phyloP scores from a whole-genome alignment of 2,888 invertebrate genomes.

The Scaptomyza tumidula region DNA sequence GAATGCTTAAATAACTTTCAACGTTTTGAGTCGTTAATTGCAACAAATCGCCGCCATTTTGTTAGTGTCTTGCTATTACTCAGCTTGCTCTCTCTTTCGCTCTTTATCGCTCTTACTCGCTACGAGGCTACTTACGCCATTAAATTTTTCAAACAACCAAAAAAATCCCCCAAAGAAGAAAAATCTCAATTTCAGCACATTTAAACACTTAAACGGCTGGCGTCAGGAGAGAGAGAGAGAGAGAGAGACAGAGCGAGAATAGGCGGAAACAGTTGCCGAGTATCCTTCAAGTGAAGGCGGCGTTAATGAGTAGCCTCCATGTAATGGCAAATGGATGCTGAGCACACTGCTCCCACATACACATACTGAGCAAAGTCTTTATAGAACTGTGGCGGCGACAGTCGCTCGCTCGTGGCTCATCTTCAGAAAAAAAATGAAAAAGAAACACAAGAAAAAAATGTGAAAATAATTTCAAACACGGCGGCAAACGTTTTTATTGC shows the following conservation, averaged over 20 bases:
- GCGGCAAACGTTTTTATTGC: conserved; percentile 61
- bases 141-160: conserved; percentile 55
- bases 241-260: not conserved
- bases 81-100: conserved; percentile 15
- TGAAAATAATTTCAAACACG: conserved; percentile 62
- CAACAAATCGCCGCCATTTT: conserved; percentile 75
- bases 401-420: conserved; percentile 26
- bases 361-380: conserved; percentile 3
- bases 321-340: conserved; percentile 40
- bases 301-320: conserved; percentile 67
- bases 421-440: conserved; percentile 21
- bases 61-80: conserved; percentile 62
- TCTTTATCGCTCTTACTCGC: not conserved
- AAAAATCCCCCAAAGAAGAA: conserved; percentile 10
- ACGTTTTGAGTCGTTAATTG: conserved; percentile 62
- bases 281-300: conserved; percentile 65
- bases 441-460: conserved; percentile 18
- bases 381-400: conserved; percentile 18
- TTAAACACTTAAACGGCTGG: conserved; percentile 46
- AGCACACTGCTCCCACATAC: conserved; percentile 3
- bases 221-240: conserved; percentile 12
- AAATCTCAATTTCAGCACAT: conserved; percentile 42
- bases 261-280: conserved; percentile 61
- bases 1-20: conserved; percentile 53
- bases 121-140: conserved; percentile 36